Percentiles rank a stretch among this genome's conserved stretches.
Evolutionary conservation across 2,888 invertebrate species (phyloP).

Genomic region (Synergus laeviventris): DNA sequence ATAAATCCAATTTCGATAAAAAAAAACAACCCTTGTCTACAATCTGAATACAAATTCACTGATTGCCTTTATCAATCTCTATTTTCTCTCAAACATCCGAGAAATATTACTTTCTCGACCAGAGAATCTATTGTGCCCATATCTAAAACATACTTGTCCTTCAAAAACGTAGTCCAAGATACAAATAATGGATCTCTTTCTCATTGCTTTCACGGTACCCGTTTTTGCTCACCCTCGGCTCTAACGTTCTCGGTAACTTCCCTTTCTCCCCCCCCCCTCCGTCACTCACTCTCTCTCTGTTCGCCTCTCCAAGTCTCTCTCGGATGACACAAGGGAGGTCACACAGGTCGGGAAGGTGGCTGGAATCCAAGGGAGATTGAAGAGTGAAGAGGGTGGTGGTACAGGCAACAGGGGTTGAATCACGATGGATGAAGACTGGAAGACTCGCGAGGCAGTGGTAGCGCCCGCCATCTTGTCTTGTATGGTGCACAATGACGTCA

Average conservation of each 20-base stretch:
- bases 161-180: neutral
- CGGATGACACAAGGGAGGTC: conserved; percentile 36
- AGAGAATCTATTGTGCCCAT: too few species aligned
- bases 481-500: conserved; percentile 1
- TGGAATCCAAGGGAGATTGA: conserved; percentile 29
- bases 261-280: neutral
- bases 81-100: too few species aligned
- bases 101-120: too few species aligned
- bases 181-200: neutral
- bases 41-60: too few species aligned
- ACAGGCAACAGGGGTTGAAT: conserved; percentile 26
- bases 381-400: conserved; percentile 28
- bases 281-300: neutral
- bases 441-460: conserved; percentile 24
- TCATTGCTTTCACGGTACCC: neutral
- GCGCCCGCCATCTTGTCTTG: conserved; percentile 29
- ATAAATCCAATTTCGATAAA: too few species aligned
- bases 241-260: neutral
- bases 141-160: too few species aligned
- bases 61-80: too few species aligned
- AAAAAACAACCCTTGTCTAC: too few species aligned
- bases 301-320: conserved; percentile 18
- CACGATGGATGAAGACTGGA: neutral
- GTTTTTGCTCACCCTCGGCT: conserved; percentile 21
- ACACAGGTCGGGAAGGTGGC: conserved; percentile 41